Conservation (phyloP, 2,113 vertebrate species). For the Plestiodon gilberti region DNA sequence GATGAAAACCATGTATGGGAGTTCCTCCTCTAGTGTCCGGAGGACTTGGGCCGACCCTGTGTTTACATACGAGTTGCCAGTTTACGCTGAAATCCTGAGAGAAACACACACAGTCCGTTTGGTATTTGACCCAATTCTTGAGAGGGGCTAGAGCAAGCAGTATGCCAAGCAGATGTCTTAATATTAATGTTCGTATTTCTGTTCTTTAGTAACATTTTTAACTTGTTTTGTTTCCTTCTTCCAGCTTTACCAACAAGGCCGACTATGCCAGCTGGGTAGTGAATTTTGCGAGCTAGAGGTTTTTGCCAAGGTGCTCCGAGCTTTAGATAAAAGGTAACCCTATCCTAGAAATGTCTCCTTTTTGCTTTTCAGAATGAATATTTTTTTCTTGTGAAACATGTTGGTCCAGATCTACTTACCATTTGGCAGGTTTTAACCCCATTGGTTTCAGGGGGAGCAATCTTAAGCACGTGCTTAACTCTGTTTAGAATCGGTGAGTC, state of each 20-base stretch:
- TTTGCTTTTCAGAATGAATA: background rate
- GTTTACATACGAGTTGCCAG: background rate
- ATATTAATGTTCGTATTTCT: background rate
- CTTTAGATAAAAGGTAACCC: conserved; percentile 96
- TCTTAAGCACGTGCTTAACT: background rate
- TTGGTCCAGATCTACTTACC: background rate
- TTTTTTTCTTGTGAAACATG: background rate
- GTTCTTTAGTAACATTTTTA: background rate
- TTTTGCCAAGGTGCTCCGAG: conserved; percentile 97
- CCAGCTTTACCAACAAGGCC: conserved; percentile 98
- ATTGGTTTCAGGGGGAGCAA: background rate
- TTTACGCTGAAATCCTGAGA: background rate
- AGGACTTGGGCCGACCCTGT: too few species aligned
- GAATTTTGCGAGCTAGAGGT: conserved; percentile 99
- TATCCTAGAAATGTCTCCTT: background rate
- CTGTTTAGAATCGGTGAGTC: background rate
- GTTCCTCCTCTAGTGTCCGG: too few species aligned
- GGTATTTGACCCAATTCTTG: background rate
- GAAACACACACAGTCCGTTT: background rate
- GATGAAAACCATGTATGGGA: too few species aligned
- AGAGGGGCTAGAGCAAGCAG: background rate
- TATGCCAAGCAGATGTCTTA: background rate
- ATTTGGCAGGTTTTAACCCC: background rate
- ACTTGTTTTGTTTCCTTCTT: conserved; percentile 2
- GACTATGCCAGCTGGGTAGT: conserved; percentile 96